phyloP scores from a whole-genome alignment of 1,140 invertebrate species.

The Diprion similis region DNA sequence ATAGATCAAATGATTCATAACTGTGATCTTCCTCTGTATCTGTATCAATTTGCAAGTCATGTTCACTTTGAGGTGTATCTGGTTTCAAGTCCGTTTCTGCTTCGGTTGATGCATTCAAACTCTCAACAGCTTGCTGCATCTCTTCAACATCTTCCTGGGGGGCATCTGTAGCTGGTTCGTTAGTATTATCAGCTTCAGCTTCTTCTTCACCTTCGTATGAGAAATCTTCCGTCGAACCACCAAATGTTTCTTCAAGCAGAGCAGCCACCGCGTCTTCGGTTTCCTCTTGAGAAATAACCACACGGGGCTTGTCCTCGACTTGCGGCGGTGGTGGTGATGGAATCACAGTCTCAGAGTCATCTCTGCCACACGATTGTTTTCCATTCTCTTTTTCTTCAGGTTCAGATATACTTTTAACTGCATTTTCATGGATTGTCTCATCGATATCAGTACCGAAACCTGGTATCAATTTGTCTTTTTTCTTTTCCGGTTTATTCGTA shows the following conservation, averaged over 20 bases:
- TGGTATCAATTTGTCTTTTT: conserved; percentile 73
- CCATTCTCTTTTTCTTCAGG: conserved; percentile 59
- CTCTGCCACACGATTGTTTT: conserved; percentile 49
- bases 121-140: conserved; percentile 79
- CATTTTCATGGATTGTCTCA: conserved; percentile 78
- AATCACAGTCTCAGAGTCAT: conserved; percentile 46
- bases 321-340: conserved; percentile 50
- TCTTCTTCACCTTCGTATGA: conserved; percentile 61
- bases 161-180: conserved; percentile 57
- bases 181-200: conserved; percentile 50
- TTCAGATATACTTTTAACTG: conserved; percentile 77
- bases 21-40: conserved; percentile 79
- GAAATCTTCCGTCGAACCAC: conserved; percentile 65
- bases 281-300: conserved; percentile 89
- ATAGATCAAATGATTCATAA: conserved; percentile 62
- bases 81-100: conserved; percentile 78
- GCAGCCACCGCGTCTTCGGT: conserved; percentile 91
- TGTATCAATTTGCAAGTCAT: conserved; percentile 85
- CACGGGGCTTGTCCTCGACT: conserved; percentile 77
- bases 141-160: conserved; percentile 77
- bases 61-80: conserved; percentile 83
- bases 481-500: conserved; percentile 53
- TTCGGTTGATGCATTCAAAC: conserved; percentile 67
- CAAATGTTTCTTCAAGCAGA: conserved; percentile 83
- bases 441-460: conserved; percentile 74